These are phyloP conservation scores for Criorhina ranunculi DNA, from an alignment of 2,888 invertebrate genomes.

Conservation along the genomic window DNA sequence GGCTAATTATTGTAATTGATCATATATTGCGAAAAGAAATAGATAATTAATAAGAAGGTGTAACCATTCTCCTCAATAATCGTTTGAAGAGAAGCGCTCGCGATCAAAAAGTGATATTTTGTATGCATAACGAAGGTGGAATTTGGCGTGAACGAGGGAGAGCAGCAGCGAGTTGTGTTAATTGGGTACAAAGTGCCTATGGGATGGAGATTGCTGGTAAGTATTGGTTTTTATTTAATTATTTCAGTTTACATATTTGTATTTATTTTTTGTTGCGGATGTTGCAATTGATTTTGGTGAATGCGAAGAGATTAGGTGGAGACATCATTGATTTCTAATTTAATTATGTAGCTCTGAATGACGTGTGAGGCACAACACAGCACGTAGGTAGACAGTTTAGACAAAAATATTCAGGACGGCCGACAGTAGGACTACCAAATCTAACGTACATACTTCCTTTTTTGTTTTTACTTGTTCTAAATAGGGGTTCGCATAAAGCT, in stretches of 20 bases:
- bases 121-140: slow-evolving; percentile 75
- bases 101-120: slow-evolving; percentile 40
- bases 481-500: too few species aligned
- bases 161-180: slow-evolving; percentile 63
- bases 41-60: slow-evolving; percentile 1
- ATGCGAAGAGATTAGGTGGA: not conserved
- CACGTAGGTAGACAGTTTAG: too few species aligned
- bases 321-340: slow-evolving; percentile 23
- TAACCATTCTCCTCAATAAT: slow-evolving; percentile 5
- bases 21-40: slow-evolving; percentile 27
- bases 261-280: not conserved
- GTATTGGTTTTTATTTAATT: slow-evolving; percentile 37
- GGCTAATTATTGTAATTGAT: slow-evolving; percentile 28
- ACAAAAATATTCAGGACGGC: too few species aligned
- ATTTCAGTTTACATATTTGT: slow-evolving; percentile 5
- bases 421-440: too few species aligned
- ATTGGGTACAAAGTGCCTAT: slow-evolving; percentile 75
- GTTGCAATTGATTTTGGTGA: not conserved
- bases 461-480: too few species aligned
- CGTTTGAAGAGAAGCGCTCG: slow-evolving; percentile 23
- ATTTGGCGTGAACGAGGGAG: slow-evolving; percentile 71
- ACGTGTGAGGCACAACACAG: not conserved
- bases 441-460: too few species aligned
- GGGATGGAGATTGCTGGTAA: slow-evolving; percentile 71
- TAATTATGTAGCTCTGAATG: slow-evolving; percentile 14